phyloP scores from a whole-genome alignment of 1,140 invertebrate species.

The Cydia pomonella region DNA sequence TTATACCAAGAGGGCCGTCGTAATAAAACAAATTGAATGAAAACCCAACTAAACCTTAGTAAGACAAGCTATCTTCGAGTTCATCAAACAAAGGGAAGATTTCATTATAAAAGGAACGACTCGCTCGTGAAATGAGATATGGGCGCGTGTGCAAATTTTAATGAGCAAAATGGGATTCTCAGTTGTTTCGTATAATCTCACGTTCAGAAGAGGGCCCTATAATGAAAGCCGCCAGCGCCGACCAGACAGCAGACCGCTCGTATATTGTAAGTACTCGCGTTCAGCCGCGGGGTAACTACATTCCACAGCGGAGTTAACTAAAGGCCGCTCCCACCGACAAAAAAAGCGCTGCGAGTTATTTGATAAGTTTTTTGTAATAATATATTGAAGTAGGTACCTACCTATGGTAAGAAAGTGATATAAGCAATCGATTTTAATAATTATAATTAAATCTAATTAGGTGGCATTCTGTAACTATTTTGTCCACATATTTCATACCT shows the following conservation, averaged over 20 bases:
- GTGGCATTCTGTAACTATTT: neutral
- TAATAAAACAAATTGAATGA: slow-evolving; percentile 32
- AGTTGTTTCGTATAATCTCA: slow-evolving; percentile 29
- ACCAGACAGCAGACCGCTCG: slow-evolving; percentile 34
- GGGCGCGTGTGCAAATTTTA: slow-evolving; percentile 23
- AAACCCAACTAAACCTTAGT: slow-evolving; percentile 18
- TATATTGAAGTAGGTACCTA: too few relatives aligned
- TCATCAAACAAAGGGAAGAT: slow-evolving; percentile 17
- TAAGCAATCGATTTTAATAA: too few relatives aligned
- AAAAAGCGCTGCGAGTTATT: slow-evolving; percentile 32
- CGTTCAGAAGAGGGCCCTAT: slow-evolving; percentile 33
- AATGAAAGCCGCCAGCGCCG: slow-evolving; percentile 37
- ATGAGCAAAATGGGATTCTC: slow-evolving; percentile 22
- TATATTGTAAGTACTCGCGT: slow-evolving; percentile 35
- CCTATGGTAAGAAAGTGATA: too few relatives aligned
- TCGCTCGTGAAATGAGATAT: neutral
- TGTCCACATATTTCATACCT: neutral
- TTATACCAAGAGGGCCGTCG: slow-evolving; percentile 8
- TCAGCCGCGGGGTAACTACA: slow-evolving; percentile 34
- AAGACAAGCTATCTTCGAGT: slow-evolving; percentile 13
- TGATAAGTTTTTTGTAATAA: neutral
- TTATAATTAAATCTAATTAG: too few relatives aligned
- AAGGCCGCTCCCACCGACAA: slow-evolving; percentile 35
- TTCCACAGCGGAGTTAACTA: slow-evolving; percentile 38
- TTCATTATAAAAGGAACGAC: slow-evolving; percentile 5